Percentiles rank a stretch among this genome's conserved stretches.
Conservation (phyloP, 92 coral and sea anemone genomes). For the Isaurus tuberculatus region DNA sequence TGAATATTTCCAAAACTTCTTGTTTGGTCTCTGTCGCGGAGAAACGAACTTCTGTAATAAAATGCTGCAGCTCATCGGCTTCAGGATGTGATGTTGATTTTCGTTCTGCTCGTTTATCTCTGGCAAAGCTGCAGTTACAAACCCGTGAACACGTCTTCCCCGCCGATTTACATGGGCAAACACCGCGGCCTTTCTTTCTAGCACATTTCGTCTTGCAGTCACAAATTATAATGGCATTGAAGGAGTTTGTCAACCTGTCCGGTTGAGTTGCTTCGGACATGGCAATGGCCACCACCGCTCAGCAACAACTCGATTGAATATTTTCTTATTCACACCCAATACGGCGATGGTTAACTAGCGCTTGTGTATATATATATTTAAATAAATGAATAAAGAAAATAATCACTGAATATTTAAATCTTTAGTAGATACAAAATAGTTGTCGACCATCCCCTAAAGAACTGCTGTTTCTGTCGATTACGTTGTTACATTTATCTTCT, state of each 20-base stretch:
- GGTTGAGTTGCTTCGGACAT: conserved; percentile 44
- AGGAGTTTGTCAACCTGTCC: conserved; percentile 33
- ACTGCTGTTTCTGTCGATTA: too few species aligned
- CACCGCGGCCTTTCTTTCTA: conserved; percentile 53
- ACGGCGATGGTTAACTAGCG: too few species aligned
- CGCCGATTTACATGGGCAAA: conserved; percentile 46
- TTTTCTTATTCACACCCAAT: too few species aligned
- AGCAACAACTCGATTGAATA: too few species aligned
- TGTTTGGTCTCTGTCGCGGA: conserved; percentile 14
- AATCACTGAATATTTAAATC: too few species aligned
- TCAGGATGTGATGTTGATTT: conserved; percentile 23
- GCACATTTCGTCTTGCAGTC: conserved; percentile 45
- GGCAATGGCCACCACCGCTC: too few species aligned
- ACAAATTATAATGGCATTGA: conserved; percentile 36
- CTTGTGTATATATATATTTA: too few species aligned
- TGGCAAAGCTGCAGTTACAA: conserved; percentile 27
- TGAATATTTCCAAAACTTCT: conserved; percentile 6
- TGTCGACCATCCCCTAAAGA: too few species aligned
- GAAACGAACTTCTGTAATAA: conserved; percentile 25
- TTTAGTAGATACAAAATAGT: too few species aligned
- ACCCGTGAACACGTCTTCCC: conserved; percentile 17
- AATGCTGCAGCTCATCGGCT: conserved; percentile 14
- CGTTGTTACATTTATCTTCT: too few species aligned
- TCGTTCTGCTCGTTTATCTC: conserved; percentile 27
- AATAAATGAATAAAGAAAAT: too few species aligned